phyloP scores from a whole-genome alignment of 2,888 invertebrate genomes.

The Fragum sueziense region DNA sequence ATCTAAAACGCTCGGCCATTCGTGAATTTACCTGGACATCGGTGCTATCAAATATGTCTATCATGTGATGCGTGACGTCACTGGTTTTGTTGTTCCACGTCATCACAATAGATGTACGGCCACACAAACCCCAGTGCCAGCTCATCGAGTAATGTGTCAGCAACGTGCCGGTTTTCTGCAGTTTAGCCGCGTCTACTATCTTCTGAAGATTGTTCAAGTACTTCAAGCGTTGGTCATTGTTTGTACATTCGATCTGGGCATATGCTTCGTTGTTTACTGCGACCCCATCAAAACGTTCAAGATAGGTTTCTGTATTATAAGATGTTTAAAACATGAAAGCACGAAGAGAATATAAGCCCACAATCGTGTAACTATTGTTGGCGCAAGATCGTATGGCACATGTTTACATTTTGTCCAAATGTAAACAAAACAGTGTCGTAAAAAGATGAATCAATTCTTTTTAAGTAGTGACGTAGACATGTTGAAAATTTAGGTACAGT shows the following conservation, averaged over 20 bases:
- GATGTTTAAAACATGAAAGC: no score
- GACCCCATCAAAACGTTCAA: conserved; percentile 62
- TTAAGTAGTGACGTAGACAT: no score
- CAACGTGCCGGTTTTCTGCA: conserved; percentile 55
- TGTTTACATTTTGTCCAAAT: no score
- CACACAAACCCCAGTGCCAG: conserved; percentile 66
- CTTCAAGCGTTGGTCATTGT: conserved; percentile 8
- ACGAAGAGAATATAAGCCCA: no score
- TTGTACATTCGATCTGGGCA: conserved; percentile 55
- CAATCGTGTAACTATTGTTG: no score
- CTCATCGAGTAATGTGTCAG: conserved; percentile 64
- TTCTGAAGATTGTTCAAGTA: conserved; percentile 56
- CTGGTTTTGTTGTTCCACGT: conserved; percentile 57
- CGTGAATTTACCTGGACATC: conserved; percentile 65
- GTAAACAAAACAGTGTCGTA: no score
- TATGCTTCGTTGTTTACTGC: conserved; percentile 67
- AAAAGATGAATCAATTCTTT: no score
- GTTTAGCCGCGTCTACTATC: conserved; percentile 53
- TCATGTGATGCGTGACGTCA: conserved; percentile 62
- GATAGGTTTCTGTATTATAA: conserved; percentile 36
- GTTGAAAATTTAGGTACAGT: no score
- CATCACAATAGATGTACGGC: conserved; percentile 34
- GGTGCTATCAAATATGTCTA: conserved; percentile 67
- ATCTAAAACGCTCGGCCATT: no score
- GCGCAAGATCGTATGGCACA: no score